These are phyloP conservation scores for Onthophagus taurus DNA, from an alignment of 1,140 invertebrate genomes.

Conservation along the genomic window DNA sequence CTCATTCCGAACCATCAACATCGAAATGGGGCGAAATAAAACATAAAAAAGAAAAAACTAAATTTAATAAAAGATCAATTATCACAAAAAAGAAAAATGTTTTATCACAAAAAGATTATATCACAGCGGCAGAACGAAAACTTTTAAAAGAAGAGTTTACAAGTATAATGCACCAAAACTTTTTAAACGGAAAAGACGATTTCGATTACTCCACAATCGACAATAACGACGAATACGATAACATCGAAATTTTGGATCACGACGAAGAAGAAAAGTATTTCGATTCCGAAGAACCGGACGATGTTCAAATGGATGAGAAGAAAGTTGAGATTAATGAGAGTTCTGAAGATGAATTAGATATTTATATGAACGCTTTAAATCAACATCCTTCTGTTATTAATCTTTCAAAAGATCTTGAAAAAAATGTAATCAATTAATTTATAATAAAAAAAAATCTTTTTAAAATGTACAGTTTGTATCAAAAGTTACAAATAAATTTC, in stretches of 20 bases:
- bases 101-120: constrained; percentile 33
- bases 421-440: too few species aligned
- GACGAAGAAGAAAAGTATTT: constrained; percentile 88
- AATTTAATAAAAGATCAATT: constrained; percentile 15
- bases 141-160: constrained; percentile 76
- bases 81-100: constrained; percentile 28
- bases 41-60: constrained; percentile 12
- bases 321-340: constrained; percentile 28
- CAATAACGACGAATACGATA: constrained; percentile 70
- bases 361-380: constrained; percentile 59
- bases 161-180: constrained; percentile 78
- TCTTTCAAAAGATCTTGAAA: constrained; percentile 28
- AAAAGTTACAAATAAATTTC: too few species aligned
- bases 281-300: constrained; percentile 63
- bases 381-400: constrained; percentile 36
- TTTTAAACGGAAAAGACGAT: constrained; percentile 77
- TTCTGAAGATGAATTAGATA: constrained; percentile 60
- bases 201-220: constrained; percentile 77
- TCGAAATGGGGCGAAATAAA: constrained; percentile 44
- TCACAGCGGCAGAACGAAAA: constrained; percentile 48
- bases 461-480: too few species aligned
- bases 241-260: constrained; percentile 52
- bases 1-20: constrained; percentile 16
- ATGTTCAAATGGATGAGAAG: constrained; percentile 37
- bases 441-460: too few species aligned